phyloP scores from a whole-genome alignment of 53 echinoderm and acorn worm genomes.

The Apostichopus leukothele region DNA sequence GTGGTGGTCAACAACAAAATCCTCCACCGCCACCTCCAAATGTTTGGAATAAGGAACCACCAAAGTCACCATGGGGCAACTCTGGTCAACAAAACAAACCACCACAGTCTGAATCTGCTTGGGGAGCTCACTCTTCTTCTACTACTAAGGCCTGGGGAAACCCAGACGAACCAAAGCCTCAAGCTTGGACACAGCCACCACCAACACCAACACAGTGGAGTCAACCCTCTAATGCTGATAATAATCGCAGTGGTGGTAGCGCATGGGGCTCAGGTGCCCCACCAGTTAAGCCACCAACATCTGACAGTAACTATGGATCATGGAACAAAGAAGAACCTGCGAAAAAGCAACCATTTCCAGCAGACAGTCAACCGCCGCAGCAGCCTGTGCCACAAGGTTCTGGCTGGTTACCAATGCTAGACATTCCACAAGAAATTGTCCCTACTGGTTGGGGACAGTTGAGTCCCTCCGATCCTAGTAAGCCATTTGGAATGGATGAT shows the following conservation, averaged over 20 bases:
- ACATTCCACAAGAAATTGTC: constrained; percentile 70
- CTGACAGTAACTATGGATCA: constrained; percentile 35
- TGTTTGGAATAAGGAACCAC: constrained; percentile 57
- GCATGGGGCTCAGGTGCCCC: constrained; percentile 37
- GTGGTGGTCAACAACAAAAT: constrained; percentile 47
- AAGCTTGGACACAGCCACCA: constrained; percentile 35
- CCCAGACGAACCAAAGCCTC: constrained; percentile 58
- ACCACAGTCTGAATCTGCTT: constrained; percentile 44
- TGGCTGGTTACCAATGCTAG: constrained; percentile 44
- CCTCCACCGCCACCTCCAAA: constrained; percentile 56
- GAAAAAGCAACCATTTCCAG: constrained; percentile 62
- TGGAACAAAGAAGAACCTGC: constrained; percentile 68
- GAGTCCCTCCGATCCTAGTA: constrained; percentile 50
- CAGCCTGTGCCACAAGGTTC: constrained; percentile 53
- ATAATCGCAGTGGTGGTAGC: background rate
- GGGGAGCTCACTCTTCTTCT: constrained; percentile 51
- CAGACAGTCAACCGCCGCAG: constrained; percentile 36
- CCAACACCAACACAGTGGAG: constrained; percentile 20
- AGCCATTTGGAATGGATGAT: constrained; percentile 65
- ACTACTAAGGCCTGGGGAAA: constrained; percentile 52
- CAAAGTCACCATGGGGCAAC: constrained; percentile 65
- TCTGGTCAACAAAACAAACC: constrained; percentile 46
- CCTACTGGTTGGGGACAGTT: constrained; percentile 92
- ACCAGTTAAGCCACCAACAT: constrained; percentile 50
- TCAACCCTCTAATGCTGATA: background rate